A percentile compares a stretch with the other conserved stretches of the same genome.
Conservation (phyloP, 2,797 vertebrate species). For the Catharus ustulatus region DNA sequence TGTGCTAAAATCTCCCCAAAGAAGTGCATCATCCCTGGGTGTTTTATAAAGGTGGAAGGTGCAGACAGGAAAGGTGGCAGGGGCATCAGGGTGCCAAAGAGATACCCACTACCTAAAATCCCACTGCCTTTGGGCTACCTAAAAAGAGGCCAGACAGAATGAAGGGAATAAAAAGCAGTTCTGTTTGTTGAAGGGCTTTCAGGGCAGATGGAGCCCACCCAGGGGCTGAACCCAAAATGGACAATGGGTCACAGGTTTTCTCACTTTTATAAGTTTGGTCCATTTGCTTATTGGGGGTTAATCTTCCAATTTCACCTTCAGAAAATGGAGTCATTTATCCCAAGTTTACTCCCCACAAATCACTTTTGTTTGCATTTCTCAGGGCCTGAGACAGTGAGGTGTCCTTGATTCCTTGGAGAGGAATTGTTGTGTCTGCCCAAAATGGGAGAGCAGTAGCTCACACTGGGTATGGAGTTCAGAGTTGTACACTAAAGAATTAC, state of each 20-base stretch:
- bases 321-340: neutral
- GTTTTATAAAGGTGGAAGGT: neutral
- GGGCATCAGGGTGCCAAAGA: accelerated
- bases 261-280: neutral
- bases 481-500: accelerated
- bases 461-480: accelerated
- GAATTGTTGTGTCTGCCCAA: neutral
- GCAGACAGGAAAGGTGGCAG: no score
- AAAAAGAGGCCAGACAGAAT: neutral
- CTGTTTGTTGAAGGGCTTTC: accelerated
- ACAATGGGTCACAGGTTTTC: accelerated
- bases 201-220: no score
- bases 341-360: accelerated
- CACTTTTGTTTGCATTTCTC: accelerated
- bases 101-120: accelerated
- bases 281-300: neutral
- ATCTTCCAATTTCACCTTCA: neutral
- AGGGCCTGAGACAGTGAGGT: neutral
- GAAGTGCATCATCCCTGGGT: no score
- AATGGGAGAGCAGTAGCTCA: accelerated
- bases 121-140: no score
- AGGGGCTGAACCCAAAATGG: neutral
- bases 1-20: neutral
- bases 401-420: accelerated
- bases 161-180: neutral